Conservation (phyloP, 2,113 vertebrate genomes). For the Saiga tatarica region DNA sequence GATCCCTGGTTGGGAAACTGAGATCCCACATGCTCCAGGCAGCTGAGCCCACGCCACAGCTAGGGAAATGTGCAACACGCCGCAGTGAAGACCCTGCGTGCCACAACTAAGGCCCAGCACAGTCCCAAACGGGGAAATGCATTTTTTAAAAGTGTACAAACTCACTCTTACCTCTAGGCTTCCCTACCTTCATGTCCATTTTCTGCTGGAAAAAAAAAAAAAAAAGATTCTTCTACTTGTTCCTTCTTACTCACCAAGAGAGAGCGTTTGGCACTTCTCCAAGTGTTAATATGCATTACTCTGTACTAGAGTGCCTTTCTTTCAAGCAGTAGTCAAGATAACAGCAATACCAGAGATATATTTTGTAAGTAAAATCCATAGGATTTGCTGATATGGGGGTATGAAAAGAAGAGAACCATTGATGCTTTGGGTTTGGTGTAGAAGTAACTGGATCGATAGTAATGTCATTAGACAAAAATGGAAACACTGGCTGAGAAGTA, state of each 20-base stretch:
- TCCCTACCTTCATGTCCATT: neutral
- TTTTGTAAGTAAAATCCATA: neutral
- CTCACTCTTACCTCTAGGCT: neutral
- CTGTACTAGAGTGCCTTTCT: neutral
- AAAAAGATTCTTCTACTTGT: neutral
- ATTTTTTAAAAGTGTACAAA: neutral
- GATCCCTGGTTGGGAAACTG: neutral
- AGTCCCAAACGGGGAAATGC: neutral
- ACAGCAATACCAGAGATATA: neutral
- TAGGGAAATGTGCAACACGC: neutral
- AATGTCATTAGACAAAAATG: neutral
- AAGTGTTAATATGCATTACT: neutral
- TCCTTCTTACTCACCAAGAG: neutral
- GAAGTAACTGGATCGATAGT: neutral
- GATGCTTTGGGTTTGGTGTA: neutral
- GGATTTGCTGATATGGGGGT: neutral
- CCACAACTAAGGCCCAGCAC: neutral
- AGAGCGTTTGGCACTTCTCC: neutral
- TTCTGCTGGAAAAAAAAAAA: neutral
- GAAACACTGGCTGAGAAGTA: neutral
- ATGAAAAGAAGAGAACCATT: neutral
- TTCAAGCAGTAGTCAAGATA: neutral
- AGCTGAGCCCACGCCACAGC: neutral
- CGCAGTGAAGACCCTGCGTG: fast-evolving
- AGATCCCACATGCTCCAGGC: neutral